Percentiles rank a stretch among this genome's conserved stretches.
phyloP scores from a whole-genome alignment of 2,113 vertebrate species.

The Micromys minutus region DNA sequence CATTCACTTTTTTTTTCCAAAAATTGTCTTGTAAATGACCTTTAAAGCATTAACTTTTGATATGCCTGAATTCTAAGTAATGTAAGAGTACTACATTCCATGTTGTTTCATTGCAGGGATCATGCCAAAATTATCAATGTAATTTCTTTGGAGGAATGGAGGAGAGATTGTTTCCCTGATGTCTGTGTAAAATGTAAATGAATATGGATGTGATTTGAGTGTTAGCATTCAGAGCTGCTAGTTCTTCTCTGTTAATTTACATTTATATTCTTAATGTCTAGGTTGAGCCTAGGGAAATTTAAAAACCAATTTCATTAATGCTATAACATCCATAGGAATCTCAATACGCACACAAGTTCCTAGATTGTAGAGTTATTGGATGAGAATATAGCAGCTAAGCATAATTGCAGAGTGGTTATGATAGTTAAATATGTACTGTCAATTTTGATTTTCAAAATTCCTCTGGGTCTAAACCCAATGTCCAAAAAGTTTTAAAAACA shows the following conservation, averaged over 20 bases:
- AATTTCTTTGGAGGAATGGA: slow-evolving; percentile 69
- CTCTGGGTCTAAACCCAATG: slow-evolving; percentile 57
- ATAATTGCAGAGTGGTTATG: slow-evolving; percentile 82
- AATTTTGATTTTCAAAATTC: slow-evolving; percentile 81
- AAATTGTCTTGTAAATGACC: slow-evolving; percentile 63
- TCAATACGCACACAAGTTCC: slow-evolving; percentile 81
- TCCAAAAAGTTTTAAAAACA: slow-evolving; percentile 75
- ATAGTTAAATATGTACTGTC: slow-evolving; percentile 84
- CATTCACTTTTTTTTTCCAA: slow-evolving; percentile 36
- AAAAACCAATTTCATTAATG: slow-evolving; percentile 87
- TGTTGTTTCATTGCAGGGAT: slow-evolving; percentile 68
- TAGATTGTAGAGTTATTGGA: slow-evolving; percentile 79
- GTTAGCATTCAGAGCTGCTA: slow-evolving; percentile 84
- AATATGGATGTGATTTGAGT: slow-evolving; percentile 76
- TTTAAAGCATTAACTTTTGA: slow-evolving; percentile 63
- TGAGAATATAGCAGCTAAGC: slow-evolving; percentile 79
- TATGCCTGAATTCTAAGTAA: slow-evolving; percentile 51
- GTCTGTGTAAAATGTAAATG: slow-evolving; percentile 78
- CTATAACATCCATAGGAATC: slow-evolving; percentile 84
- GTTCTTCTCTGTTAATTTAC: slow-evolving; percentile 87
- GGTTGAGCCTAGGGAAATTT: slow-evolving; percentile 87
- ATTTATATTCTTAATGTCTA: slow-evolving; percentile 89
- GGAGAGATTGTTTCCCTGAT: slow-evolving; percentile 72
- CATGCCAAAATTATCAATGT: slow-evolving; percentile 74
- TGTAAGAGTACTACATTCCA: slow-evolving; percentile 44